These are phyloP conservation scores for Sternarchorhynchus goeldii DNA, from an alignment of 2,797 vertebrate genomes.

Conservation along the genomic window DNA sequence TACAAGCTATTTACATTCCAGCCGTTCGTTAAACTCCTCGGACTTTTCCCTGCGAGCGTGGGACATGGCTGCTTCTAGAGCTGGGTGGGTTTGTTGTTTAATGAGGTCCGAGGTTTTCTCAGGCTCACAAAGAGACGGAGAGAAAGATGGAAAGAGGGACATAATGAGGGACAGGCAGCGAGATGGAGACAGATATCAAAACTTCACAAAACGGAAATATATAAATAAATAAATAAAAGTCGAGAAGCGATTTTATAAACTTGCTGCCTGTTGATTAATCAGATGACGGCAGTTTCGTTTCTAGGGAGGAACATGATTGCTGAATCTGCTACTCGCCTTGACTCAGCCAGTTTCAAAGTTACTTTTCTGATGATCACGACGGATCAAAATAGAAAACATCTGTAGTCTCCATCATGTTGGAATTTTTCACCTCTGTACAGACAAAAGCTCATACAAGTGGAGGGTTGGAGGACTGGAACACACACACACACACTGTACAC, in stretches of 20 bases:
- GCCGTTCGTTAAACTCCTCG: conserved; percentile 12
- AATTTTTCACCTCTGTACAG: no score
- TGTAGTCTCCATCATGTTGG: no score
- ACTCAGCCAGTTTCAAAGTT: conserved; percentile 33
- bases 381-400: not conserved
- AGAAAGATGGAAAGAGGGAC: no score
- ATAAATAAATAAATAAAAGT: conserved; percentile 14
- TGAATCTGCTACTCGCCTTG: conserved; percentile 25
- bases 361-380: conserved; percentile 19
- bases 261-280: not conserved
- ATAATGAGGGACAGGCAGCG: no score
- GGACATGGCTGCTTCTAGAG: not conserved
- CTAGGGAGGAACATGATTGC: conserved; percentile 23
- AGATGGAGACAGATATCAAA: not conserved
- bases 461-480: no score
- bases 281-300: not conserved
- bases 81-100: not conserved
- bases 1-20: conserved; percentile 29
- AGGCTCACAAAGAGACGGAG: not conserved
- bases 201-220: not conserved
- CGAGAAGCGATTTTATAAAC: not conserved
- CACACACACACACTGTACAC: no score
- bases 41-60: not conserved
- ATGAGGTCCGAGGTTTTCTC: conserved; percentile 1
- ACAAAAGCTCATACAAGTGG: not conserved